Base-by-base conservation (phyloP, 2,888 invertebrate species). In the Tetragonula carbonaria region DNA sequence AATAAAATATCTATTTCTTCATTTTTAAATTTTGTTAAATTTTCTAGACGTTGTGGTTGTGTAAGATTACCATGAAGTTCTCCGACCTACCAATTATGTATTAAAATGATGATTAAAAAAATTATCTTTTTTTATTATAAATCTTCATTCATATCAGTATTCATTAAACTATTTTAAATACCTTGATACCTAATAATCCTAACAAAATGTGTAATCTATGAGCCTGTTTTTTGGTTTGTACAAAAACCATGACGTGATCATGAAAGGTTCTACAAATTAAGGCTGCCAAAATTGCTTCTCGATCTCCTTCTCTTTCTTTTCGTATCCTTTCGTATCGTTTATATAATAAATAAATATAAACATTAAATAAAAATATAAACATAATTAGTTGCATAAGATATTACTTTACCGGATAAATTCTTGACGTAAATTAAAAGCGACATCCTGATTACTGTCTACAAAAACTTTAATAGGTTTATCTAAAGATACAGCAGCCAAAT, bases 51-150 rank as follows among this genome's bases (percentile, higher is more conserved):
- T 94, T 99, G 98, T 0, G 98, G 97, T 95, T 99, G 99, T n/a
- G 98, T 97, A 50, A 99, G 95, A 92, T 99, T 98, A 0, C 99
- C 99, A 94, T 99, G 99, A 73, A 99, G 96, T 94, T 99, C 99
- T 0, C 97, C 97, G 13, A 97, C 97, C 95, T 95, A 55, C 74
- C 13, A 63, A 65, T 33, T 11, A 4, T n/a, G 28, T 6, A 18
- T 66, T 11, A 45, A 45, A n/a, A n/a, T 18, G 14, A 72, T 5
- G 11, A 50, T 14, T 63, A 16, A 74, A 74, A 23, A 63, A 62
- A 38, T 16, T 8, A 3, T 21, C 14, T 33, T 33, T 18, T 33
- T n/a, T 28, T 51, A 51, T n/a, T 50, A 51, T 63, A 63, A 51
- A 33, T n/a, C n/a, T 45, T 50, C 45, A 55, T 50, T n/a, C 8